Evolutionary conservation across 2,797 vertebrate species (phyloP), one percentile per base, ranked within the genome.

Genomic region (Gephyroberyx darwinii): DNA sequence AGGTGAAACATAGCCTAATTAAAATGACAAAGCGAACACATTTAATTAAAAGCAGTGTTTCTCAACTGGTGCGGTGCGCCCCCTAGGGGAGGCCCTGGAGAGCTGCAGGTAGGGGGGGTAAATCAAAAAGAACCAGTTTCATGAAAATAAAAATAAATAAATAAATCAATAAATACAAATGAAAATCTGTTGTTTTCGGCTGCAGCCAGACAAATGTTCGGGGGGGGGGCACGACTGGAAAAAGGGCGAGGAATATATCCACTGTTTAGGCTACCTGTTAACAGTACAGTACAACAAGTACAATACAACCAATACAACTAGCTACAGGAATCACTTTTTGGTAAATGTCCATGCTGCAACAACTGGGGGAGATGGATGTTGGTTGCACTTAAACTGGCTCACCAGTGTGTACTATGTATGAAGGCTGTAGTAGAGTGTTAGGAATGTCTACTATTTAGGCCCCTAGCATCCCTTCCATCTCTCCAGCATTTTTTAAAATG

Each of bases 71-170:
- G 43, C 14, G 5, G 13, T 45, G 14, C 14, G 33, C 43, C 33
- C 39, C 43, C 13, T 14, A 14, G 43, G 43, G 43, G 43, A 45
- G 43, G 43, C 43, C 5, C 43, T 16, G 8, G 14, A 45, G 14
- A 45, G 16, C 43, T 14, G 14, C 14, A 16, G 39, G 39, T 10
- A 9, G 12, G 39, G 37, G 4, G 37, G 37, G 9, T 8, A 39
- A 39, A 33, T 53, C 22, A 30, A 33, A 47, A 39, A 52, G 37
- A 70, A 60, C 59, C 17, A 22, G 37, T 39, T 58, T 35, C 0
- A 58, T 31, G 7, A 33, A 65, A 55, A 50, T 13, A 14, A 55
- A 54, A 55, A n/a, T 13, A n/a, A n/a, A n/a, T n/a, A n/a, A n/a
- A n/a, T n/a, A n/a, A n/a, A n/a, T n/a, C n/a, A n/a, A n/a, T n/a